phyloP scores from a whole-genome alignment of 2,888 invertebrate genomes.

The Cremastinae sp. region DNA sequence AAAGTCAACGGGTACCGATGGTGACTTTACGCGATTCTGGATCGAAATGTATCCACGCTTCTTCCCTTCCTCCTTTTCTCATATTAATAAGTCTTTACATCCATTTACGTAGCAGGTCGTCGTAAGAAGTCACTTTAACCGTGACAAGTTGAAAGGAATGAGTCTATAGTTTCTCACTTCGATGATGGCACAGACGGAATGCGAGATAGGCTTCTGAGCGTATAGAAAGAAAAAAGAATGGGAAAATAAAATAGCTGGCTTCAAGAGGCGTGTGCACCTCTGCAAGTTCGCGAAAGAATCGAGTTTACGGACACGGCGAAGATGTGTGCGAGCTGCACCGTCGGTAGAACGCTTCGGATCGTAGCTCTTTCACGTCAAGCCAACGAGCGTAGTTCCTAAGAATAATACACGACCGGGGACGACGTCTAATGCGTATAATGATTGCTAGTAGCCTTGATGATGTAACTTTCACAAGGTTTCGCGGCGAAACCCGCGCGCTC shows the following conservation, averaged over 20 bases:
- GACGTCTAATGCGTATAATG: slow-evolving; percentile 68
- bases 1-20: slow-evolving; percentile 33
- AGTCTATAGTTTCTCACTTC: slow-evolving; percentile 27
- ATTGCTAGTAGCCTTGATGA: slow-evolving; percentile 74
- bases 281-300: slow-evolving; percentile 14
- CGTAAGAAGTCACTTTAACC: slow-evolving; percentile 15
- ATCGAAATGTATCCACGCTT: slow-evolving; percentile 11
- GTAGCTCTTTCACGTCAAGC: slow-evolving; percentile 61
- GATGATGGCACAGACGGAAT: slow-evolving; percentile 25
- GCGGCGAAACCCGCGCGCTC: slow-evolving; percentile 60
- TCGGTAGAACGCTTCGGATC: slow-evolving; percentile 57
- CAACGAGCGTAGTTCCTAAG: slow-evolving; percentile 71
- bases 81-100: neutral
- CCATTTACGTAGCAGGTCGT: slow-evolving; percentile 20
- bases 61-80: slow-evolving; percentile 22
- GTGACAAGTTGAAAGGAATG: slow-evolving; percentile 41
- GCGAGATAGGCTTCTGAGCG: neutral
- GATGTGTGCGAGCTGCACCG: slow-evolving; percentile 53
- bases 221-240: neutral
- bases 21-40: slow-evolving; percentile 31
- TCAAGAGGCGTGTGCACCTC: slow-evolving; percentile 6
- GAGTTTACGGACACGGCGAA: slow-evolving; percentile 31
- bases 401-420: slow-evolving; percentile 65
- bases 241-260: neutral
- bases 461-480: slow-evolving; percentile 77